phyloP scores from a whole-genome alignment of 2,113 vertebrate species.

The Pangasianodon gigas region DNA sequence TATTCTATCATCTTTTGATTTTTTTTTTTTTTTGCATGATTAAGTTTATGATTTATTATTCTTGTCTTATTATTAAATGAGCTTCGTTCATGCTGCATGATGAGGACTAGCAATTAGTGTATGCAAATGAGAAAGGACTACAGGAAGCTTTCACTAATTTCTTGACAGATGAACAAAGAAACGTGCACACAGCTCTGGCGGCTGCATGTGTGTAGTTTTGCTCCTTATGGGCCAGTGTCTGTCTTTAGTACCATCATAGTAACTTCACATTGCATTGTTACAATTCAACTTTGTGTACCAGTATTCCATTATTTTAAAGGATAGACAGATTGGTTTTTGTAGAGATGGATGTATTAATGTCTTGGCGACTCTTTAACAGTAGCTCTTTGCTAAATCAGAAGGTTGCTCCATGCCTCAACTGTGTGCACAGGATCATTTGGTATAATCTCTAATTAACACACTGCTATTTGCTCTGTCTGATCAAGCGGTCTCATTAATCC shows the following conservation, averaged over 20 bases:
- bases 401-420: slow-evolving; percentile 57
- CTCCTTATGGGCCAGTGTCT: background rate
- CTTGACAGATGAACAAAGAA: slow-evolving; percentile 59
- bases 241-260: slow-evolving; percentile 8
- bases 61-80: slow-evolving; percentile 62
- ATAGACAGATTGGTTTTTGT: background rate
- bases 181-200: slow-evolving; percentile 33
- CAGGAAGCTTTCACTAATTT: slow-evolving; percentile 54
- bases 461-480: slow-evolving; percentile 77
- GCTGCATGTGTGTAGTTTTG: slow-evolving; percentile 15
- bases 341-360: slow-evolving; percentile 16
- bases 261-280: background rate
- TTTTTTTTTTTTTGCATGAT: slow-evolving; percentile 36
- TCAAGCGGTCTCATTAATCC: slow-evolving; percentile 76
- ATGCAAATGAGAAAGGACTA: slow-evolving; percentile 60
- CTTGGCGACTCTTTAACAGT: slow-evolving; percentile 37
- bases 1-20: slow-evolving; percentile 40
- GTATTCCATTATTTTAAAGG: background rate
- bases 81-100: slow-evolving; percentile 57
- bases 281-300: background rate
- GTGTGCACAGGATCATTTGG: slow-evolving; percentile 71
- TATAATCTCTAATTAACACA: slow-evolving; percentile 78
- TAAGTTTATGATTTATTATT: slow-evolving; percentile 60
- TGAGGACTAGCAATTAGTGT: slow-evolving; percentile 61
- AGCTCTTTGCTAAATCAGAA: slow-evolving; percentile 52